Evolutionary conservation across 2,113 vertebrate genomes (phyloP), one percentile per base, ranked within the genome.

Genomic region (Gambusia affinis): DNA sequence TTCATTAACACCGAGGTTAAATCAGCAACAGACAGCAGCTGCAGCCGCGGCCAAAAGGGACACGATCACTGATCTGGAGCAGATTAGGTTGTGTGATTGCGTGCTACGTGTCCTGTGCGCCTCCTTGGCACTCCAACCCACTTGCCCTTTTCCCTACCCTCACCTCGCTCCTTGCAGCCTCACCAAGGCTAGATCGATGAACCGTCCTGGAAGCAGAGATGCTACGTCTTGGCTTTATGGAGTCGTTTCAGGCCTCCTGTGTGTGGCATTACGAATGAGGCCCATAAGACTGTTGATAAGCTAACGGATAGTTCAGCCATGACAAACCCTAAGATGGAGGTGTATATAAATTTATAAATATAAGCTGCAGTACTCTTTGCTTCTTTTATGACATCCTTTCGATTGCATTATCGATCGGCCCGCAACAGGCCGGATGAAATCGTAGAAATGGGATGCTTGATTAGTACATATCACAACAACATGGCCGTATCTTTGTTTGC

Each of bases 361-460:
- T 1, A 31, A 47, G 69, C 76, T 1, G 22, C 68, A 30, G 73
- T 35, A 80, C 72, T 84, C 78, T 44, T 33, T 87, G 85, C 73
- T 66, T 84, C 72, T 88, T 87, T 88, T 81, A 82, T 82, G 81
- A 86, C 86, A 88, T 85, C 54, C 76, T 91, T 93, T 92, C 64
- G 78, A 91, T 92, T 87, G 85, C 47, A 24, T 67, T 90, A 94
- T 92, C 76, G 91, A 93, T 90, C 82, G n/a, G 73, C 69, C 74
- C 70, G 70, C 70, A 79, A 83, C 63, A 61, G 62, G 86, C 85
- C 70, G 75, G 83, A 83, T 63, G 42, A 72, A 90, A 85, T 84
- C 80, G 84, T 89, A 82, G 77, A 85, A 84, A 61, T 30, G 31
- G 28, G 70, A 62, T 67, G 51, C 72, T 66, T 87, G 85, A 87